Percentiles rank a stretch among this genome's conserved stretches.
These are phyloP conservation scores for Drosophila melanocephala DNA, from an alignment of 2,888 invertebrate genomes.

Conservation along the genomic window DNA sequence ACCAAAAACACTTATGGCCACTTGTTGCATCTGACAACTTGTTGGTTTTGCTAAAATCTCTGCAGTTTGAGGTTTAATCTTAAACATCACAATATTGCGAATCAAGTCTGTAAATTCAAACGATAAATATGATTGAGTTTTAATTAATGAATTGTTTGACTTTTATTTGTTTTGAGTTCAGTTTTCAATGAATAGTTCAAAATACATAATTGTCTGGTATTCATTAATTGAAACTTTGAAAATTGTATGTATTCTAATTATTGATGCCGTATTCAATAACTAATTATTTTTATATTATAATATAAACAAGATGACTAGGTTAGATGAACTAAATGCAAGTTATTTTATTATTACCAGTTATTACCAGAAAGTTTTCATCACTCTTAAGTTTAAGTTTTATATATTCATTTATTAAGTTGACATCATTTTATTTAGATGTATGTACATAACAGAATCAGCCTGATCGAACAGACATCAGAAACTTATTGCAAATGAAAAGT, in stretches of 20 bases:
- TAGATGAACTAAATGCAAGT: too few relatives aligned
- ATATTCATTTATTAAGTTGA: not conserved
- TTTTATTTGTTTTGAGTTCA: not conserved
- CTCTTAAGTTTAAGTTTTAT: not conserved
- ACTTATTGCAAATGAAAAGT: conserved; percentile 20
- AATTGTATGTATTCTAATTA: not conserved
- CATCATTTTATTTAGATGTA: not conserved
- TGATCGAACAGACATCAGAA: not conserved
- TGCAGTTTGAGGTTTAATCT: conserved; percentile 3
- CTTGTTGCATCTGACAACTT: conserved; percentile 48
- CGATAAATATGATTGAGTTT: not conserved
- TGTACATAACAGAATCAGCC: not conserved
- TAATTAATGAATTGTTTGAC: not conserved
- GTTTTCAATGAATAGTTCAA: not conserved
- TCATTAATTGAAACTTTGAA: not conserved
- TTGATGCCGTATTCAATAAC: not conserved
- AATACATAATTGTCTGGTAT: not conserved
- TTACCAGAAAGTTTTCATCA: not conserved
- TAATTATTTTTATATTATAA: not conserved
- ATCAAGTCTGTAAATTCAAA: not conserved
- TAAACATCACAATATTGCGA: not conserved
- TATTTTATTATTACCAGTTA: too few relatives aligned
- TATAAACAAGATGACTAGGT: not conserved
- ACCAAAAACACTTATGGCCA: conserved; percentile 25
- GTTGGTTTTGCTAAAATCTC: conserved; percentile 31